Percentiles rank a stretch among this genome's conserved stretches.
Conservation (phyloP, 1,140 invertebrate genomes). For the Araneus ventricosus region DNA sequence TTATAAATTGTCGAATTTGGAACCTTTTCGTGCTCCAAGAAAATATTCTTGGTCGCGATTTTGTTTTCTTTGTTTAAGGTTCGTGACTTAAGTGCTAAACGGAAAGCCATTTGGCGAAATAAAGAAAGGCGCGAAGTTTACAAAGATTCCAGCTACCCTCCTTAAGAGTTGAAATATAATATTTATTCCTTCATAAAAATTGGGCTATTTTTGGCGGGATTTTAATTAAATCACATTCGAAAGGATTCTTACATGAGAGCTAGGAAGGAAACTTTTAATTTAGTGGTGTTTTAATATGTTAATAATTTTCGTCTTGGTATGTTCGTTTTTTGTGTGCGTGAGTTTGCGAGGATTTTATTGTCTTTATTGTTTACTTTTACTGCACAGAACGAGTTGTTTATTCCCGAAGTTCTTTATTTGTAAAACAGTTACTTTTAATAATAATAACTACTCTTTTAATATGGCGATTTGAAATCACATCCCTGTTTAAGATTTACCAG, state of each 20-base stretch:
- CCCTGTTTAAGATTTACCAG: no score
- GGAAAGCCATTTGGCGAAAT: background rate
- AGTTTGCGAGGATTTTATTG: background rate
- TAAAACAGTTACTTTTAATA: no score
- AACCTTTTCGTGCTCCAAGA: conserved; percentile 35
- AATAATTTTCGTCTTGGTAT: background rate
- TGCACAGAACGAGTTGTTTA: background rate
- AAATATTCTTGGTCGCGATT: background rate
- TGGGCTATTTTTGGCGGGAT: background rate
- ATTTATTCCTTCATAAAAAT: conserved; percentile 20
- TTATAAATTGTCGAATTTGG: conserved; percentile 57
- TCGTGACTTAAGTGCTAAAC: conserved; percentile 47
- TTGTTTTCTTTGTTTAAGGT: conserved; percentile 22
- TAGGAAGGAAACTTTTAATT: background rate
- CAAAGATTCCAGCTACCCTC: conserved; percentile 2
- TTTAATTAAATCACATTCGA: conserved; percentile 19
- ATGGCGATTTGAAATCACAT: no score
- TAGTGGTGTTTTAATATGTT: background rate
- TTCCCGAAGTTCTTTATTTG: background rate
- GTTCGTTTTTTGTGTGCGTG: background rate
- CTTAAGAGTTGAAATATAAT: conserved; percentile 1
- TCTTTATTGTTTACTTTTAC: background rate
- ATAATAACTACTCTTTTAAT: no score
- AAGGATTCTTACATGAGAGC: background rate
- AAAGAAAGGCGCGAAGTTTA: conserved; percentile 18